Percentiles rank a stretch among this genome's conserved stretches.
Evolutionary conservation across 92 coral and sea anemone species (phyloP).

Genomic region (Virgularia gustaviana): DNA sequence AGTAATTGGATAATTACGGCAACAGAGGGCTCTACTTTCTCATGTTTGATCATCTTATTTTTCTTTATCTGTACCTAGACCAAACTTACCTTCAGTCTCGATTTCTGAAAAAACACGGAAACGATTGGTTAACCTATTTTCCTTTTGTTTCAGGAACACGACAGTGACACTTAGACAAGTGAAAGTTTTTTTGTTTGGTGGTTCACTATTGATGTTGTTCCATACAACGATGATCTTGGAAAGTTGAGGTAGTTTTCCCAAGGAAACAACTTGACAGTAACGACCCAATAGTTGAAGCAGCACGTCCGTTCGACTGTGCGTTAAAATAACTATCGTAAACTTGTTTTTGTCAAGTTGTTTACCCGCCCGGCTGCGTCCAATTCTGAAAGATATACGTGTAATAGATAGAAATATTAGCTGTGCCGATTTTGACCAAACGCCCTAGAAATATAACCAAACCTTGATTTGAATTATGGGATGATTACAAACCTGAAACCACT

Average conservation of each 20-base stretch:
- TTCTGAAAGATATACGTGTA: not conserved
- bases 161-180: not conserved
- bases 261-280: not conserved
- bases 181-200: not conserved
- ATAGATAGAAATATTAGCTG: no score
- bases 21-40: no score
- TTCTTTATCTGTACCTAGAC: no score
- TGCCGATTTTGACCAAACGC: no score
- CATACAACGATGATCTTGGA: not conserved
- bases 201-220: not conserved
- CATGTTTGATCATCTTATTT: no score
- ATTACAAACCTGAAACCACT: no score
- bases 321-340: not conserved
- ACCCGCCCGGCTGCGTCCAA: slow-evolving; percentile 4
- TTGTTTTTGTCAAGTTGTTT: not conserved
- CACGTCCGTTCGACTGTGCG: not conserved
- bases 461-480: no score
- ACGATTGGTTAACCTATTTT: slow-evolving; percentile 1
- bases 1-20: no score
- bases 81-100: not conserved
- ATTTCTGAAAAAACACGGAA: not conserved
- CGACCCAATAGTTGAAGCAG: not conserved
- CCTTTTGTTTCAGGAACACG: not conserved
- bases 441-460: no score
- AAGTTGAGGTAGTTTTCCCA: not conserved